Base-by-base conservation (phyloP, 2,797 vertebrate genomes). In the Mormyrops boulengeri region DNA sequence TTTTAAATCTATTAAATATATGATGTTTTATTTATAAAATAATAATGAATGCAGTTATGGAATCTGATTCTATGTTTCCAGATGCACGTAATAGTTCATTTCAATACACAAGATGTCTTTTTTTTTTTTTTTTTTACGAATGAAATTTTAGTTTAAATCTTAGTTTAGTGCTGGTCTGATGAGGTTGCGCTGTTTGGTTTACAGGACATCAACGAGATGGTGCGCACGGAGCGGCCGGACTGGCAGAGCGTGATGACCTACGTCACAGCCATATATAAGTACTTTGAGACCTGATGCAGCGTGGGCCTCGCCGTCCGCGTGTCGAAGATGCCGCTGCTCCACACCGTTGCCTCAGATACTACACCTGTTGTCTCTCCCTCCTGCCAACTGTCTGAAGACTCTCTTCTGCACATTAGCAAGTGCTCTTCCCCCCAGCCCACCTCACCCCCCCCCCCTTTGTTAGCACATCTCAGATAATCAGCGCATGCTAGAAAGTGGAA, bases 201-300 rank as follows among this genome's bases (percentile, higher is more conserved):
- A 17, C 94, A 99, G 98, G 98, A 99, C 94, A 97, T 99, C 91
- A 98, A 97, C 85, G 98, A 99, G 91, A 99, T 99, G 98, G 98
- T 97, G 91, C 97, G 97, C 92, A 99, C 97, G 0, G 98, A 99
- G 94, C 94, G 98, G 60, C 98, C 98, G 0, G 98, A 99, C 93
- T 99, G 98, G 98, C 98, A 99, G 90, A 98, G 95, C 9, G 97
- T 99, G 93, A 99, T 99, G 98, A 97, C 97, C 17, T 99, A 99
- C 0, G 98, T 99, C 93, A 99, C 98, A 0, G 97, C 98, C 8
- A 98, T 99, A 94, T 99, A 99, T 97, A 99, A 99, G 92, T 99
- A 99, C 96, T 99, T 99, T 93, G 98, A 99, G 95, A 99, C 98
- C 94, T 99, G 97, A 99, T 57, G 8, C 50, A 4, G 19, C 62